Base-by-base conservation (phyloP, 1,140 invertebrate genomes). In the Orchestia grillus region DNA sequence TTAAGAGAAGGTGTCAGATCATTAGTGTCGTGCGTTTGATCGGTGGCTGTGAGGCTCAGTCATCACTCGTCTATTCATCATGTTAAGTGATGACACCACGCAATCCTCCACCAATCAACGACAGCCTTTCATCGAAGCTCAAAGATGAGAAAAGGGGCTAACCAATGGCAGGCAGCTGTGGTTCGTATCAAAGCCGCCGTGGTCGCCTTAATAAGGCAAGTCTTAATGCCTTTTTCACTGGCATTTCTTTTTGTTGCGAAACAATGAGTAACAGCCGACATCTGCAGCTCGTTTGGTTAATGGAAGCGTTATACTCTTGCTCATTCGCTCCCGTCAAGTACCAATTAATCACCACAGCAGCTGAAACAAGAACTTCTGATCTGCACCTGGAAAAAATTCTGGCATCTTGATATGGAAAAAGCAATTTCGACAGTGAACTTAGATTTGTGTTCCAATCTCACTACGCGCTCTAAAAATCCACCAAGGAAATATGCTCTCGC, bases 11-110 rank as follows among this genome's bases (percentile, higher is more conserved):
- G 96, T 97, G 96, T 97, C 96, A 97, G 96, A 96, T 97, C 96
- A 97, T 97, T 97, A 96, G 96, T 97, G 96, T 97, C 96, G 96
- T 97, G 94, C 96, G 94, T 96, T 91, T 97, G 96, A 97, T 97
- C 96, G 96, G 96, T 97, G 96, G 96, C 96, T 97, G 96, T 96
- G 96, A 44, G 96, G 96, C 96, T 97, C 96, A 96, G 96, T 96
- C 96, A 97, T 97, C 96, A 97, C 96, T 96, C 96, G 87, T 96
- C 96, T 96, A 97, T 97, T 97, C 96, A 97, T 97, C 96, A 97
- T 96, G 96, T 96, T 97, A 97, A 97, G 96, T 97, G 96, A 97
- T 96, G 96, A 97, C 96, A 97, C 96, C 96, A 97, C 96, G 96
- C 96, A 96, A 53, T 95, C 95, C 91, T 97, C 96, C 94, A 96